phyloP scores from a whole-genome alignment of 2,113 vertebrate genomes.

The Hippopotamus amphibius region DNA sequence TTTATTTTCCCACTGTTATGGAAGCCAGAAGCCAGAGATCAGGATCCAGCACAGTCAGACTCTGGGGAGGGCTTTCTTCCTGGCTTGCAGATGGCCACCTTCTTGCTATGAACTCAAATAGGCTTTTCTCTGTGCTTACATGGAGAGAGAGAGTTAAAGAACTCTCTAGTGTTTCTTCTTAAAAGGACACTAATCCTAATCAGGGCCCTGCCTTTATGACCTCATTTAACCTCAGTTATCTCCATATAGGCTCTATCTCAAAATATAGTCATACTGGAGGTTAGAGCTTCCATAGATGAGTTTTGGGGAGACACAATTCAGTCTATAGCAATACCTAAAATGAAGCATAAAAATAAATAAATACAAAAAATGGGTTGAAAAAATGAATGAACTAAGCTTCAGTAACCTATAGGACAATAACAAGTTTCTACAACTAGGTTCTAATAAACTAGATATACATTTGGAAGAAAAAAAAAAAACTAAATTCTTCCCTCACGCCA shows the following conservation, averaged over 20 bases:
- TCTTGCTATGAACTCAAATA: neutral
- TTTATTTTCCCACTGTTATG: neutral
- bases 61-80: neutral
- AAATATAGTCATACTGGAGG: neutral
- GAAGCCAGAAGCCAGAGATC: neutral
- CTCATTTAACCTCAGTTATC: neutral
- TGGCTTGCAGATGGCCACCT: neutral
- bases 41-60: fast-evolving
- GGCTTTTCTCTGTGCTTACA: neutral
- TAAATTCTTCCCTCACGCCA: neutral
- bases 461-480: neutral
- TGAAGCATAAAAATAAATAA: neutral
- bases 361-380: neutral
- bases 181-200: neutral
- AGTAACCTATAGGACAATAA: neutral
- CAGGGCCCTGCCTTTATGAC: neutral
- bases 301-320: neutral
- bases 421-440: neutral
- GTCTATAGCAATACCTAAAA: neutral
- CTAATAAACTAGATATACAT: neutral
- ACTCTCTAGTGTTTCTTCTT: neutral
- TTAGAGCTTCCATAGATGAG: neutral
- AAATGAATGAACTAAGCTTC: neutral
- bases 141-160: neutral
- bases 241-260: neutral